Evolutionary conservation across 2,888 invertebrate species (phyloP), one percentile per base, ranked within the genome.

Genomic region (Pycnomerus fuliginosus): DNA sequence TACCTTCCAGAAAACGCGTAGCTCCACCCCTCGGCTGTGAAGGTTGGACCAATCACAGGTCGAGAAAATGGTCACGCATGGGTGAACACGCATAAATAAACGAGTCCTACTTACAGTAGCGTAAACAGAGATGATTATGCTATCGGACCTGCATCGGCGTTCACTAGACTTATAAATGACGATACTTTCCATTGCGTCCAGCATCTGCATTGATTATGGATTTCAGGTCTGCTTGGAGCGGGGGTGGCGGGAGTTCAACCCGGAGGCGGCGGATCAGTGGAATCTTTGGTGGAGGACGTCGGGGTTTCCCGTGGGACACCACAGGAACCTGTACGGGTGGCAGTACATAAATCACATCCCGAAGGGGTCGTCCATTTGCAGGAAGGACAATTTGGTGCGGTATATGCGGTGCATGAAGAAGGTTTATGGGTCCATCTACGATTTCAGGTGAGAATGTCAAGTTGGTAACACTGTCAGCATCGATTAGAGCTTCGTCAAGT

Each of bases 281-380:
- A 90, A 90, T 63, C 76, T 90, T 2, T 90, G 90, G 90, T 91
- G 90, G 90, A 76, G 84, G 57, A 83, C 84, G 2, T 81, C 84
- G 10, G 83, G 87, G n/a, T 87, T 89, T 65, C 80, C 87, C 1
- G 72, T 80, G 11, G 65, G 63, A 40, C 68, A 83, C 61, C 82
- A 84, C 61, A 83, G 81, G 63, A 76, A 79, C 39, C 75, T 87
- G 31, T 80, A 80, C 38, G 79, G 82, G 47, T 85, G 84, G 84
- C 87, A 86, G 85, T 87, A 83, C 57, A 82, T 89, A 65, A 91
- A 90, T 68, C 88, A 90, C 68, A 88, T 90, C 63, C 89, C 90
- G 5, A 87, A 87, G 69, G 87, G 86, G 2, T 85, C 85, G 16
- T 82, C 85, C n/a, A 88, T 91, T 63, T 90, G 90, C 62, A 76